Base-by-base conservation (phyloP, 2,888 invertebrate genomes). In the Lasioglossum lativentre region DNA sequence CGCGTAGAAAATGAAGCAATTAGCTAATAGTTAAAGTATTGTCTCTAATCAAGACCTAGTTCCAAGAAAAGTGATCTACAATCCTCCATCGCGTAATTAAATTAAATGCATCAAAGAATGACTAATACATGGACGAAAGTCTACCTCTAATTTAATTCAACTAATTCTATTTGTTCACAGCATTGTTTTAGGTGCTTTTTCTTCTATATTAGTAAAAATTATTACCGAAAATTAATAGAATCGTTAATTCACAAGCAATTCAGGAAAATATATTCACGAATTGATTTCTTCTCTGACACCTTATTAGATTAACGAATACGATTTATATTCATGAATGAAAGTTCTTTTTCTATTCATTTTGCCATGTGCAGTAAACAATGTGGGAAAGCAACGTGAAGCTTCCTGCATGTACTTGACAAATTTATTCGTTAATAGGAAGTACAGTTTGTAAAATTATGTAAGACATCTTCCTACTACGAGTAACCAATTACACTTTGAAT, bases 261-360 rank as follows among this genome's bases (percentile, higher is more conserved):
- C 6, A 1, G 23, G 6, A 6, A 23, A 52, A 52, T 52, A 5
- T 52, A 66, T 34, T 19, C 10, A 38, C 38, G 12, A 34, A 38
- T n/a, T 38, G n/a, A 40, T 12, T n/a, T 40, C 68, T 38, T n/a
- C n/a, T n/a, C 10, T 2, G 34, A 12, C 34, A 68, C 34, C 19
- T 38, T 38, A 34, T 23, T 68, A n/a, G 10, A 38, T 71, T 73
- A 56, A 45, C 75, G 71, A 10, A n/a, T 10, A 52, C 10, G 52
- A 47, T 30, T 83, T 30, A 75, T 80, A 75, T 80, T 83, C 23
- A 63, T 75, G 27, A 80, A 75, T 0, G 80, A 80, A 83, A 80
- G 71, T 75, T 45, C 52, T 19, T n/a, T 10, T 72, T 59, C n/a
- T 59, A 30, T 30, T 6, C 68, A 4, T 8, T 30, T 34, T 34